phyloP scores from a whole-genome alignment of 2,888 invertebrate species.

The Smittia aterrima region DNA sequence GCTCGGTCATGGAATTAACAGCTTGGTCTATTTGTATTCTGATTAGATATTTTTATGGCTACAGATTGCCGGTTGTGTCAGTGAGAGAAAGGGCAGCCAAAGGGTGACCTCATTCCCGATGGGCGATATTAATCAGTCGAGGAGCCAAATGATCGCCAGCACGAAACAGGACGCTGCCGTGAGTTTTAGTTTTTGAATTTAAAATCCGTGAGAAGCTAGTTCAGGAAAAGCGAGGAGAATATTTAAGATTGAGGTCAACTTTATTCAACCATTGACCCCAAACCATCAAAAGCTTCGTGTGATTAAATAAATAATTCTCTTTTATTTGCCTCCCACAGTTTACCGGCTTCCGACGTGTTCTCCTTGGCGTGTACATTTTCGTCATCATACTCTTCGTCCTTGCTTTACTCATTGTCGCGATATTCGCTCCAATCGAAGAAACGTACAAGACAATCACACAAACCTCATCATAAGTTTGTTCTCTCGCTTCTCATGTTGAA shows the following conservation, averaged over 20 bases:
- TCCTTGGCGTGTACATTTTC: conserved; percentile 75
- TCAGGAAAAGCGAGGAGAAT: no score
- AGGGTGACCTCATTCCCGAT: conserved; percentile 80
- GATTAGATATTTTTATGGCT: conserved; percentile 53
- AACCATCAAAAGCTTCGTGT: no score
- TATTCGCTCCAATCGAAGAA: conserved; percentile 71
- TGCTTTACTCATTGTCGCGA: conserved; percentile 71
- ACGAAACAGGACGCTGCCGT: conserved; percentile 75
- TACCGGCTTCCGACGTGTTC: conserved; percentile 70
- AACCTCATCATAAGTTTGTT: not conserved
- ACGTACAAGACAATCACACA: conserved; percentile 52
- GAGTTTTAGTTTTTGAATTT: conserved; percentile 51
- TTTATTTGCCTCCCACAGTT: conserved; percentile 61
- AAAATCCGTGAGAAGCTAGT: not conserved
- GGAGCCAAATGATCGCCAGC: conserved; percentile 66
- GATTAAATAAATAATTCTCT: conserved; percentile 8
- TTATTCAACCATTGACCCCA: no score
- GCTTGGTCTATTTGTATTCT: not conserved
- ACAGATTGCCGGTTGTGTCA: conserved; percentile 73
- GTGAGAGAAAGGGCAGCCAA: conserved; percentile 69
- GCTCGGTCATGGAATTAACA: no score
- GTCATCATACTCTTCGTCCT: conserved; percentile 67
- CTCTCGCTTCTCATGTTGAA: not conserved
- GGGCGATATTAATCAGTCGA: conserved; percentile 70
- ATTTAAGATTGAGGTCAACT: no score